Evolutionary conservation across 2,797 vertebrate species (phyloP).

Genomic region (Anolis apletophallus): DNA sequence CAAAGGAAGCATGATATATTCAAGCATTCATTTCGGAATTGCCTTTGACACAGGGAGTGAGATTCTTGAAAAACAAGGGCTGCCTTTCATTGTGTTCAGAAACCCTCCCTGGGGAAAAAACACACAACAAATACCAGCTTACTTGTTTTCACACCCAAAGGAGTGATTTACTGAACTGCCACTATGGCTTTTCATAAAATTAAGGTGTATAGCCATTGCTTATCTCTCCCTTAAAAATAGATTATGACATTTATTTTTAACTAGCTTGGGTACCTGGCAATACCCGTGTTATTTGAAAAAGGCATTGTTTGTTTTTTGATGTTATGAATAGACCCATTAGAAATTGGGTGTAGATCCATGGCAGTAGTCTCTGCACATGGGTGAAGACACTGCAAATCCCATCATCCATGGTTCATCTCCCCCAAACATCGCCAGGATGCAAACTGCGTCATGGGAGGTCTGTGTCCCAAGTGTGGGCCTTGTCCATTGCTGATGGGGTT

Average conservation of each 20-base stretch:
- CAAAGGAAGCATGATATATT: neutral
- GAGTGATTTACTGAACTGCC: slow-evolving; percentile 29
- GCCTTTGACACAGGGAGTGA: slow-evolving; percentile 29
- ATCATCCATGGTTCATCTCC: too few species aligned
- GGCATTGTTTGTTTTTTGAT: too few species aligned
- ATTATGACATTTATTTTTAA: slow-evolving; percentile 16
- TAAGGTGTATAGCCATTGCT: slow-evolving; percentile 22
- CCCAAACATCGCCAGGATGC: too few species aligned
- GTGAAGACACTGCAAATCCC: too few species aligned
- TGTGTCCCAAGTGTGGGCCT: too few species aligned
- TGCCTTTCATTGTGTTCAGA: neutral
- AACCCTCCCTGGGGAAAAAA: neutral
- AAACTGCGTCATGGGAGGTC: too few species aligned
- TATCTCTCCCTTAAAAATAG: neutral
- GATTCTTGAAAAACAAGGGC: slow-evolving; percentile 17
- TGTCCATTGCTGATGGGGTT: too few species aligned
- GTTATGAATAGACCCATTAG: too few species aligned
- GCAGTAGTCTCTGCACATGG: too few species aligned
- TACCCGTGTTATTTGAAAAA: too few species aligned
- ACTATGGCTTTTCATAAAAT: slow-evolving; percentile 43
- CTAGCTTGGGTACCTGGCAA: neutral
- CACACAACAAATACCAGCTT: neutral
- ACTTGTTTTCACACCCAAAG: slow-evolving; percentile 33
- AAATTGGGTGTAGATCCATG: too few species aligned
- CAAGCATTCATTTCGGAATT: slow-evolving; percentile 22